Evolutionary conservation across 2,888 invertebrate species (phyloP), one percentile per base, ranked within the genome.

Genomic region (Gortyna flavago): DNA sequence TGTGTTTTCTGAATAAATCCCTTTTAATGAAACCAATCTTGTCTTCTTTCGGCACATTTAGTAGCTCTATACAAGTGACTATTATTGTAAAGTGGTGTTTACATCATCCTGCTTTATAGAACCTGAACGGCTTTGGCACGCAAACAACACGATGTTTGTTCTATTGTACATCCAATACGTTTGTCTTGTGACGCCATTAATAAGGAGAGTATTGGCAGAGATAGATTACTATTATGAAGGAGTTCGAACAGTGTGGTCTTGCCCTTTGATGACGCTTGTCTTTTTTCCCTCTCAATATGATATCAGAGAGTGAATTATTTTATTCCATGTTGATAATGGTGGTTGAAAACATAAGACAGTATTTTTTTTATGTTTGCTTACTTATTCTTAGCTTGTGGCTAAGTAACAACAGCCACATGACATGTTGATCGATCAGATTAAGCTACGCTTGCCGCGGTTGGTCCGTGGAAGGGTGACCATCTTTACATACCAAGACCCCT

Each of bases 41-140:
- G 5, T 11, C 11, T 57, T 57, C 11, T 57, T 57, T 57, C 11
- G 73, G 2, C 78, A 61, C 79, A 72, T 87, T 79, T 66, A 85
- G 81, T 44, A 77, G 48, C 48, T 72, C 21, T 84, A 83, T 69
- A 54, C 71, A 76, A 38, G 72, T 69, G 85, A n/a, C 35, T 68
- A 77, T 87, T 87, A 90, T 89, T 90, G 89, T 93, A 93, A 92
- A 91, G 92, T 91, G 81, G 88, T 93, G 93, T 94, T 93, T 93
- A 95, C 94, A 94, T 90, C 92, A 85, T 79, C 90, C 90, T 87
- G 91, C 93, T 93, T 93, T 92, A 88, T 90, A 92, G 89, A 90
- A 89, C 85, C 90, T 90, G 89, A 90, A 90, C 89, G 90, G 92
- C 91, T 89, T 89, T 90, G 89, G 90, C 88, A 83, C 83, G 83